phyloP scores from a whole-genome alignment of 2,888 invertebrate species.

The Dynastes grantii region DNA sequence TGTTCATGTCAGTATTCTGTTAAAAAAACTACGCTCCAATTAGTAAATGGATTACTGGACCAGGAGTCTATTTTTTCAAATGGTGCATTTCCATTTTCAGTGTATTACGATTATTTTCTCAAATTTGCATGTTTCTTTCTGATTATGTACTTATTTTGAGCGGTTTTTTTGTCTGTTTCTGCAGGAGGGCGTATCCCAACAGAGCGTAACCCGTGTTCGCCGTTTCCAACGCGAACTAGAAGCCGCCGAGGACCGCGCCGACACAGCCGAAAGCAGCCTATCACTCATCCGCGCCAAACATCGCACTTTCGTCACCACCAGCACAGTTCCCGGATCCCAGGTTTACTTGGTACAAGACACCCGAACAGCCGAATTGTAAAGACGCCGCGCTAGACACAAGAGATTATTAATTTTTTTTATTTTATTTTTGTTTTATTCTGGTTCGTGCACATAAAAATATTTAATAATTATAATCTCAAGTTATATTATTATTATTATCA shows the following conservation, averaged over 20 bases:
- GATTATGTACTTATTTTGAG: not conserved
- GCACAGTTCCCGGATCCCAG: conserved; percentile 92
- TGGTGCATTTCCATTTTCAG: no score
- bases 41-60: no score
- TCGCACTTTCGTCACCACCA: conserved; percentile 97
- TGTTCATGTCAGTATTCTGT: no score
- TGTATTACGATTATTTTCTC: no score
- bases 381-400: conserved; percentile 57
- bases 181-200: conserved; percentile 92
- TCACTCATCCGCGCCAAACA: conserved; percentile 97
- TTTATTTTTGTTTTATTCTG: conserved; percentile 58
- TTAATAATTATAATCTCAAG: conserved; percentile 25
- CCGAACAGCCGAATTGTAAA: conserved; percentile 70
- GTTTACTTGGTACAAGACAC: conserved; percentile 93
- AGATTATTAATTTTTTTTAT: conserved; percentile 60
- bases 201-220: conserved; percentile 95
- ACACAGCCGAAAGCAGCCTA: conserved; percentile 94
- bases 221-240: conserved; percentile 99
- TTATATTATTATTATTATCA: conserved; percentile 47
- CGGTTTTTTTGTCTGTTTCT: conserved; percentile 52
- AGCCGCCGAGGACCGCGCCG: conserved; percentile 97
- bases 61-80: no score
- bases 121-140: not conserved
- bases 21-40: no score
- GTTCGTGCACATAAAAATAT: conserved; percentile 62